Evolutionary conservation across 1,140 invertebrate species (phyloP).

Genomic region (Drosophila subobscura): DNA sequence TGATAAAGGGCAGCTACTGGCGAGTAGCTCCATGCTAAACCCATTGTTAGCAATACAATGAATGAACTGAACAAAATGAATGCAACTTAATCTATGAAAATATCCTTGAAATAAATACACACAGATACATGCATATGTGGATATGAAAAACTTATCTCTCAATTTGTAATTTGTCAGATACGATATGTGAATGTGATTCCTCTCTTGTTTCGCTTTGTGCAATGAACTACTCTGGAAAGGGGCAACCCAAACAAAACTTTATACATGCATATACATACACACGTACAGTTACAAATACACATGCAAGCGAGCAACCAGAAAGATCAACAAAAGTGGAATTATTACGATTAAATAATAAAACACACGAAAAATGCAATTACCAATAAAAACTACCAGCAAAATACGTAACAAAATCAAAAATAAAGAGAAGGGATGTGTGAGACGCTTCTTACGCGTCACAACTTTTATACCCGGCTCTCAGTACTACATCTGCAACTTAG

Average conservation of each 20-base stretch:
- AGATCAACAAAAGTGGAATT: slow-evolving; percentile 65
- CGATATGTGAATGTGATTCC: slow-evolving; percentile 67
- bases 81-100: slow-evolving; percentile 58
- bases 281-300: not conserved
- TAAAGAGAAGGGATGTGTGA: too few species aligned
- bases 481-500: too few species aligned
- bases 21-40: slow-evolving; percentile 19
- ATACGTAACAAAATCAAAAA: slow-evolving; percentile 71
- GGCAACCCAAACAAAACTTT: slow-evolving; percentile 50
- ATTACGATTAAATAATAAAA: slow-evolving; percentile 76
- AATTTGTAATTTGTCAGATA: slow-evolving; percentile 38
- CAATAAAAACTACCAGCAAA: slow-evolving; percentile 81
- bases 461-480: too few species aligned
- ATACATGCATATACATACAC: slow-evolving; percentile 64
- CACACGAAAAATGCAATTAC: slow-evolving; percentile 71
- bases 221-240: slow-evolving; percentile 27
- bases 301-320: slow-evolving; percentile 24
- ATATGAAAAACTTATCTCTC: slow-evolving; percentile 26
- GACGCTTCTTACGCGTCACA: too few species aligned
- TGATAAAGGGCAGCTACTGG: slow-evolving; percentile 9
- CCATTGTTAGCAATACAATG: slow-evolving; percentile 51
- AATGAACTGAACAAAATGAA: slow-evolving; percentile 64
- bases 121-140: slow-evolving; percentile 14
- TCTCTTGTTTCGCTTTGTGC: slow-evolving; percentile 68
- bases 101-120: slow-evolving; percentile 49